phyloP scores from a whole-genome alignment of 2,797 vertebrate species.

The Passerculus sandwichensis region DNA sequence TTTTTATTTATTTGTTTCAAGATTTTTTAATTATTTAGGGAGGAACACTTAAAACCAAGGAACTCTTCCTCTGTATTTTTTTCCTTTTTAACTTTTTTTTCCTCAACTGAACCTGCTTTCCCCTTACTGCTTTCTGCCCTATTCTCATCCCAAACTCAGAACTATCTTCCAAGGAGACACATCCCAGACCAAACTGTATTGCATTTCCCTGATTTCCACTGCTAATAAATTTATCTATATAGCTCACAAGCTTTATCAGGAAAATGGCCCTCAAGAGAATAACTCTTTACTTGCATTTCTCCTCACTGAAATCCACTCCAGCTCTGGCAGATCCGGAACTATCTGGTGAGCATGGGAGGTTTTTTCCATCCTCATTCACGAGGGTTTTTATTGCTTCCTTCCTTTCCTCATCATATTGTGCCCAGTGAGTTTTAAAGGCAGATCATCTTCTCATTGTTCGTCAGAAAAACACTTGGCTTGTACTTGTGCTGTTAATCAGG shows the following conservation, averaged over 20 bases:
- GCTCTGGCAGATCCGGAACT: not conserved
- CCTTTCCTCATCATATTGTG: slow-evolving; percentile 19
- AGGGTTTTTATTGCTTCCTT: slow-evolving; percentile 51
- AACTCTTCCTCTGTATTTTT: not conserved
- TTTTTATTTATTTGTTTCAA: not conserved
- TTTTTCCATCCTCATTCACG: not conserved
- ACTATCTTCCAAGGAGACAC: not conserved
- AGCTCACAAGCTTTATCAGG: not conserved
- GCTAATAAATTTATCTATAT: not conserved
- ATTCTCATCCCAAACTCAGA: not conserved
- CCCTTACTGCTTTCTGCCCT: not conserved
- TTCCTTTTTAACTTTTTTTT: not conserved
- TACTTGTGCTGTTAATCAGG: not conserved
- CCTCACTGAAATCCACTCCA: not conserved
- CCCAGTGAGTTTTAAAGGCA: slow-evolving; percentile 21
- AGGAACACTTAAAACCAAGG: not conserved
- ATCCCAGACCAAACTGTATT: not conserved
- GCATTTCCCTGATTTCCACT: not conserved
- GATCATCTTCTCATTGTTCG: not conserved
- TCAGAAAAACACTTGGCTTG: not conserved
- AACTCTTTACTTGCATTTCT: not conserved
- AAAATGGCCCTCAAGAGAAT: not conserved
- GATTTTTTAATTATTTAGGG: not conserved
- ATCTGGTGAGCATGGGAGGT: rapidly evolving
- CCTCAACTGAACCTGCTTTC: not conserved